Evolutionary conservation across 2,888 invertebrate genomes (phyloP).

Genomic region (Ichneumoninae sp.): DNA sequence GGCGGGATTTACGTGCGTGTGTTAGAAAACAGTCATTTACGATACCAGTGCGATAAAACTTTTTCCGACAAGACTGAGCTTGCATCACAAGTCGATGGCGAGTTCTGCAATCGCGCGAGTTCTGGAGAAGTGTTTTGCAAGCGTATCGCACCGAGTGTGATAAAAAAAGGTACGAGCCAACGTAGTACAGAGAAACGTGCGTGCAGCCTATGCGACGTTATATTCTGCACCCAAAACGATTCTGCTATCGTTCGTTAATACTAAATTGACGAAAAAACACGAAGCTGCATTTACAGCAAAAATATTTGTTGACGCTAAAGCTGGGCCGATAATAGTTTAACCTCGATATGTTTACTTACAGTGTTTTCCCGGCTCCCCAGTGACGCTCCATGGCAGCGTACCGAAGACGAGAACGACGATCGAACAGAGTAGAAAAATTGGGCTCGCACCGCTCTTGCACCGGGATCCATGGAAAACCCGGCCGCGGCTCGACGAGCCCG

Average conservation of each 20-base stretch:
- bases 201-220: slow-evolving; percentile 30
- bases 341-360: slow-evolving; percentile 74
- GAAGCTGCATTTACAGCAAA: no score
- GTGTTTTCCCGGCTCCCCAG: slow-evolving; percentile 78
- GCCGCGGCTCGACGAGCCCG: slow-evolving; percentile 65
- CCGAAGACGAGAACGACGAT: slow-evolving; percentile 63
- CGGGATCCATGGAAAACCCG: slow-evolving; percentile 56
- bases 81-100: no score
- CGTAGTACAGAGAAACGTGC: neutral
- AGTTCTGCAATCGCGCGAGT: no score
- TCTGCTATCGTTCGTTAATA: neutral
- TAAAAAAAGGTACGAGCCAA: neutral
- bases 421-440: slow-evolving; percentile 45
- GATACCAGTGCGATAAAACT: no score
- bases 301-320: neutral
- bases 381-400: slow-evolving; percentile 70
- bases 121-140: neutral
- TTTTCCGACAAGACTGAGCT: no score
- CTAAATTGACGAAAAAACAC: neutral
- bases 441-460: slow-evolving; percentile 40
- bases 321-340: no score
- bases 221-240: slow-evolving; percentile 30
- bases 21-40: no score
- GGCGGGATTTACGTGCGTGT: no score
- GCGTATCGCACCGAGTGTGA: neutral